Percentiles rank a stretch among this genome's conserved stretches.
Evolutionary conservation across 2,113 vertebrate genomes (phyloP).

Genomic region (Gobio gobio): DNA sequence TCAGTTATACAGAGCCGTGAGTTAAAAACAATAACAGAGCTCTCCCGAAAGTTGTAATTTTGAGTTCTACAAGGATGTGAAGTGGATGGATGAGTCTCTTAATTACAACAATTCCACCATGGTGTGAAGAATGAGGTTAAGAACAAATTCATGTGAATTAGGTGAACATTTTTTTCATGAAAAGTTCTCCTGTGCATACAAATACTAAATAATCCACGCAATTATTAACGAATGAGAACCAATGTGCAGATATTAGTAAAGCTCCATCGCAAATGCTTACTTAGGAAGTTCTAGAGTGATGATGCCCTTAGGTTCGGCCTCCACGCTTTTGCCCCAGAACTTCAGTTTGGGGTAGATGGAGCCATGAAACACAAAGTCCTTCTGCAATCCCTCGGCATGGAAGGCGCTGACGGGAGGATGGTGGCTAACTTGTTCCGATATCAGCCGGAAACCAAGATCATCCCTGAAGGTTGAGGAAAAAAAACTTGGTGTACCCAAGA

Average conservation of each 20-base stretch:
- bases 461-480: constrained; percentile 77
- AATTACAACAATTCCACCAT: no score
- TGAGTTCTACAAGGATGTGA: no score
- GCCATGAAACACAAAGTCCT: constrained; percentile 95
- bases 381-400: constrained; percentile 91
- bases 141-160: no score
- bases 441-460: constrained; percentile 94
- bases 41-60: no score
- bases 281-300: constrained; percentile 97
- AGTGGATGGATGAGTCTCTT: no score
- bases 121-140: no score
- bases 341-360: constrained; percentile 99
- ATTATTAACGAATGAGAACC: neutral
- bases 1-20: neutral
- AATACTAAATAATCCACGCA: no score
- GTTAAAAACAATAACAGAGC: constrained; percentile 4
- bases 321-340: constrained; percentile 99
- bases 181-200: no score
- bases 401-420: constrained; percentile 97
- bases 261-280: constrained; percentile 71
- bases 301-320: constrained; percentile 94
- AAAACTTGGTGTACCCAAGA: neutral
- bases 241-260: neutral
- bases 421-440: constrained; percentile 98
- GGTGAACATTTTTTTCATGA: no score